Conservation (phyloP, 2,888 invertebrate species). For the Elysia crispata region DNA sequence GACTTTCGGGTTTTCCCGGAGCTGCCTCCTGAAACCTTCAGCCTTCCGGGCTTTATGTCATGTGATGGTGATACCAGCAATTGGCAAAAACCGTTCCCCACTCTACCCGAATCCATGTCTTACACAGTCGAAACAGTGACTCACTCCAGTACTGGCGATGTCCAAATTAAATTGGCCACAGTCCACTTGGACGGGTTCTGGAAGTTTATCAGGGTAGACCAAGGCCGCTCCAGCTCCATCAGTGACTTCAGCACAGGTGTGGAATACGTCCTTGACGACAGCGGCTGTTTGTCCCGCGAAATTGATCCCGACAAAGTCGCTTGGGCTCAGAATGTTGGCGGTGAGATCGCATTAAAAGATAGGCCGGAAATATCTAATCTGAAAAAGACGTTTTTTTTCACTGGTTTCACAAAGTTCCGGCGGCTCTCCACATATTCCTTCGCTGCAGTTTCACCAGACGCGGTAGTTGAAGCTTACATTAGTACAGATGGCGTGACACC, state of each 20-base stretch:
- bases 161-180: background rate
- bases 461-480: background rate
- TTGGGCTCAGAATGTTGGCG: background rate
- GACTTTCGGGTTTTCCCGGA: constrained; percentile 50
- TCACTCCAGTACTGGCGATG: background rate
- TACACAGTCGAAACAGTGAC: constrained; percentile 20
- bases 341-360: background rate
- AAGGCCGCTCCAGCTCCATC: background rate
- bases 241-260: constrained; percentile 33
- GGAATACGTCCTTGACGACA: background rate
- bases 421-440: background rate
- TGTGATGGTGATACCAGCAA: background rate
- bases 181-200: constrained; percentile 11
- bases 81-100: background rate
- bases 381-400: constrained; percentile 12
- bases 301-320: background rate
- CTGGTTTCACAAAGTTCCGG: background rate
- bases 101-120: constrained; percentile 1
- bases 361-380: constrained; percentile 4
- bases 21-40: constrained; percentile 12
- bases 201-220: background rate
- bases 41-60: constrained; percentile 9
- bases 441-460: background rate
- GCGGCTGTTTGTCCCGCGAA: background rate
- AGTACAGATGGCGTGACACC: too few relatives aligned